Percentiles rank a stretch among this genome's conserved stretches.
Conservation (phyloP, 2,113 vertebrate species). For the Casuarius casuarius region DNA sequence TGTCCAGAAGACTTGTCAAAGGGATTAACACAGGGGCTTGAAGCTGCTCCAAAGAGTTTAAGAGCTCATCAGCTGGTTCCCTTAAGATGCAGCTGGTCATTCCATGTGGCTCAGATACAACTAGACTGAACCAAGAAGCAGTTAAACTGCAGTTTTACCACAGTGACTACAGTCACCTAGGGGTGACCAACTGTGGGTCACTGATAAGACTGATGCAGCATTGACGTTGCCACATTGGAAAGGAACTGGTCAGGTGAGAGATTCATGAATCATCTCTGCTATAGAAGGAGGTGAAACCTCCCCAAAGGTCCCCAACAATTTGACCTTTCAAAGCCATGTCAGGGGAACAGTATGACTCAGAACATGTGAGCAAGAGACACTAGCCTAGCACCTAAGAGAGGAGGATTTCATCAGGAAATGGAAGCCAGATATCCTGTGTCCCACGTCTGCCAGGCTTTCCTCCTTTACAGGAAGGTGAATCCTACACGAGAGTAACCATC, state of each 20-base stretch:
- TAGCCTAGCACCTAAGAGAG: background rate
- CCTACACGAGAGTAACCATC: background rate
- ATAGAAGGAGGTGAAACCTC: background rate
- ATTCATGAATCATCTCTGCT: background rate
- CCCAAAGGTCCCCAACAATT: background rate
- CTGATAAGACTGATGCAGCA: background rate
- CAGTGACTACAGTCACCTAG: too few relatives aligned
- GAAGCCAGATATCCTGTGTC: background rate
- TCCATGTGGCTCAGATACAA: background rate
- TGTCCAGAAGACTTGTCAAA: background rate
- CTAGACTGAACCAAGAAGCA: background rate
- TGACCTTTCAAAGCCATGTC: background rate
- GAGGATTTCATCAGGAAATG: background rate
- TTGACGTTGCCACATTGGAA: fast-evolving
- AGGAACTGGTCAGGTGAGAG: background rate
- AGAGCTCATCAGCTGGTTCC: background rate
- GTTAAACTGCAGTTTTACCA: background rate
- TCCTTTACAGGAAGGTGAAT: background rate
- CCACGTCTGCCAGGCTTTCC: background rate
- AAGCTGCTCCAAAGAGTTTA: background rate
- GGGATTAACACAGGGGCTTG: background rate
- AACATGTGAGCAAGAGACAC: background rate
- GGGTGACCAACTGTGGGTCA: background rate
- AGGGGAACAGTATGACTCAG: background rate
- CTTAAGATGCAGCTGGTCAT: background rate